These are phyloP conservation scores for Corapipo altera DNA, from an alignment of 2,113 vertebrate species.

Conservation along the genomic window DNA sequence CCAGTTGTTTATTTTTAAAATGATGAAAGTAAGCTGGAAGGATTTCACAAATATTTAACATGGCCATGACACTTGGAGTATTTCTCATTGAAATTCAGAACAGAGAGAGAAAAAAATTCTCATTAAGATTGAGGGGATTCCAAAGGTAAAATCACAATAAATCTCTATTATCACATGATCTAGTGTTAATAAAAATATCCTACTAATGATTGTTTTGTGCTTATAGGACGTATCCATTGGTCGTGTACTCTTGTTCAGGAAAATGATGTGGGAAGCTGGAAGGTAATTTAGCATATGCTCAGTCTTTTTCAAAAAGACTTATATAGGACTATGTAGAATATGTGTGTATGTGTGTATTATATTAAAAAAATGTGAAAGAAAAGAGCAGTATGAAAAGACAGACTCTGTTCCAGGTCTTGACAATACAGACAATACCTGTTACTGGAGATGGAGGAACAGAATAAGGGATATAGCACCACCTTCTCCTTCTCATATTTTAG, in stretches of 20 bases:
- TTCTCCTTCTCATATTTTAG: not conserved
- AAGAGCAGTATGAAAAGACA: not conserved
- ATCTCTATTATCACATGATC: conserved; percentile 16
- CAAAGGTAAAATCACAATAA: conserved; percentile 32
- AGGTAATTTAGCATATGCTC: not conserved
- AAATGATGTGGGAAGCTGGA: not conserved
- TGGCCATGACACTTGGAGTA: not conserved
- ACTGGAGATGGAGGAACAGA: not conserved
- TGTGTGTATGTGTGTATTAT: not conserved
- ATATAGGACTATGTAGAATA: not conserved
- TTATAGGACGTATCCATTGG: not conserved
- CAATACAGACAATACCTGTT: not conserved
- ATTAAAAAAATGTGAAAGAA: not conserved
- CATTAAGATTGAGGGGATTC: conserved; percentile 41
- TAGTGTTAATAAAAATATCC: conserved; percentile 38
- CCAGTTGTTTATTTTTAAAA: conserved; percentile 9
- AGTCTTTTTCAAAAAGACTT: not conserved
- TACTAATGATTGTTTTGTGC: not conserved
- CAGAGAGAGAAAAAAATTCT: not conserved
- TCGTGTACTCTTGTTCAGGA: not conserved
- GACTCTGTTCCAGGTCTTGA: not conserved
- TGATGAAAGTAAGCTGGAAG: not conserved
- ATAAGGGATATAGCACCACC: not conserved
- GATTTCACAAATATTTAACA: conserved; percentile 24
- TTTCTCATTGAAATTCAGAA: conserved; percentile 19